Conservation (phyloP, 92 coral and sea anemone genomes). For the Pocillopora meandrina region DNA sequence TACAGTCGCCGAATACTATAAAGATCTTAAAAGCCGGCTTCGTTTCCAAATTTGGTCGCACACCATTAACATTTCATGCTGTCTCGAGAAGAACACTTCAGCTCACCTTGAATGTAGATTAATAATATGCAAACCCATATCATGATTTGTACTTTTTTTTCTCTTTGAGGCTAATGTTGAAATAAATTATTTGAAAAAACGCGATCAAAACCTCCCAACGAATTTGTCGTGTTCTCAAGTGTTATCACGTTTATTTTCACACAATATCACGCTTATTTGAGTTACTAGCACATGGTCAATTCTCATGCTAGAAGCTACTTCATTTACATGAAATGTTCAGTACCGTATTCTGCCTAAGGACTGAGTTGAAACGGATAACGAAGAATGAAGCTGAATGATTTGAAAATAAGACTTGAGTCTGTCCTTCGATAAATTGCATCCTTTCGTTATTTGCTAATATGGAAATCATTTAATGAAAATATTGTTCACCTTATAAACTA, state of each 20-base stretch:
- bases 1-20: constrained; percentile 29
- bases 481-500: constrained; percentile 1
- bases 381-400: neutral
- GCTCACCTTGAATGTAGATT: constrained; percentile 5
- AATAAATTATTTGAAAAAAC: neutral
- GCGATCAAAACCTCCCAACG: neutral
- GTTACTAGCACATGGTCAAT: constrained; percentile 18
- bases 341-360: neutral
- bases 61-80: constrained; percentile 27
- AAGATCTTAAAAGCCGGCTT: constrained; percentile 4
- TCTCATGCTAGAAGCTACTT: constrained; percentile 22
- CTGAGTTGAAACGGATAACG: neutral
- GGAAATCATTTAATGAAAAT: constrained; percentile 14
- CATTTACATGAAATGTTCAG: constrained; percentile 24
- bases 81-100: constrained; percentile 9
- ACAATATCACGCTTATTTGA: constrained; percentile 11
- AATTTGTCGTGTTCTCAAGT: neutral
- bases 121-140: neutral
- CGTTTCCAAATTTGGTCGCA: constrained; percentile 26
- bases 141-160: neutral
- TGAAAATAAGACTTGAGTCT: neutral
- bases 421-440: constrained; percentile 7
- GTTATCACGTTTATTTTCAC: constrained; percentile 10
- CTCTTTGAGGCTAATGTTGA: neutral
- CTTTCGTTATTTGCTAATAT: constrained; percentile 31